Conservation (phyloP, 2,113 vertebrate genomes). For the Charadrius vociferus region DNA sequence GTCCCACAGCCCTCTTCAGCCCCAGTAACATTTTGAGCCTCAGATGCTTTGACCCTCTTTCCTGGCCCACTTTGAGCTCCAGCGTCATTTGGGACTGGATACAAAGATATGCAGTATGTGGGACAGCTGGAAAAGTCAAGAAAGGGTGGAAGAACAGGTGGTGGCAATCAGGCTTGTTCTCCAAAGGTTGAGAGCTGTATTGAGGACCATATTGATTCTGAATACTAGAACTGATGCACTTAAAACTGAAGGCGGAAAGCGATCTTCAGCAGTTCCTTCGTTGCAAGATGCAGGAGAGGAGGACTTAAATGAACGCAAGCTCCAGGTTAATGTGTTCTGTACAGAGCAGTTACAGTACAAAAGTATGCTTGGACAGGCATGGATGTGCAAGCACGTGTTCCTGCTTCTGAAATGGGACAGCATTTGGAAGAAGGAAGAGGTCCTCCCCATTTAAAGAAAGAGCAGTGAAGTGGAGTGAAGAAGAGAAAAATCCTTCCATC, state of each 20-base stretch:
- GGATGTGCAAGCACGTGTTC: neutral
- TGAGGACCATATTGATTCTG: neutral
- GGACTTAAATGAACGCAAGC: neutral
- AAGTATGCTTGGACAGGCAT: neutral
- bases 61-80: neutral
- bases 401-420: neutral
- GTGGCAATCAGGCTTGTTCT: neutral
- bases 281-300: neutral
- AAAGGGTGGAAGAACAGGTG: neutral
- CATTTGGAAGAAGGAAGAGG: neutral
- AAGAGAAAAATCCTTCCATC: neutral
- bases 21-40: neutral
- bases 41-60: neutral
- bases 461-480: neutral
- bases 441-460: neutral
- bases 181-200: neutral
- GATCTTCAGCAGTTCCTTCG: neutral
- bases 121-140: neutral
- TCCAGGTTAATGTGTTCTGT: neutral
- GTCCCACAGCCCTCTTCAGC: neutral
- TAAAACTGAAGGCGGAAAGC: neutral
- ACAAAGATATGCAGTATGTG: neutral
- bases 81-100: neutral
- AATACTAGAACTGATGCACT: neutral
- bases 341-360: neutral